phyloP scores from a whole-genome alignment of 2,797 vertebrate species.

The Sarcoramphus papa region DNA sequence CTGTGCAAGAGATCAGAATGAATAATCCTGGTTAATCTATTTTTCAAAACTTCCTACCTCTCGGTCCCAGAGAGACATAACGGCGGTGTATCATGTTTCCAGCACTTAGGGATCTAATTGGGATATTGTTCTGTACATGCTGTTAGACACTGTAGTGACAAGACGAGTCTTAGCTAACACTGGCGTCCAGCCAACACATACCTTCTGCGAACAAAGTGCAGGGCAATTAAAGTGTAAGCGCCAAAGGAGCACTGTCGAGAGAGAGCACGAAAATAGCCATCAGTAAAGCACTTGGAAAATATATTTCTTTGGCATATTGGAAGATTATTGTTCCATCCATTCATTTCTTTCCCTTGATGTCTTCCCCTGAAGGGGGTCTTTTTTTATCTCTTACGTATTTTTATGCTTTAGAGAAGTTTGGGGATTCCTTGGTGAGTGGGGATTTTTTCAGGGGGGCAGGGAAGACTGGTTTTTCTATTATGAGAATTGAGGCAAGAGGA shows the following conservation, averaged over 20 bases:
- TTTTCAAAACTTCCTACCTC: conserved; percentile 39
- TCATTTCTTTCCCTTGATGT: neutral
- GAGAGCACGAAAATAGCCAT: conserved; percentile 61
- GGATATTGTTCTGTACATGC: conserved; percentile 73
- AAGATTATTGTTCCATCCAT: neutral
- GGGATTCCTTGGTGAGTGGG: neutral
- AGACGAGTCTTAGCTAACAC: conserved; percentile 64
- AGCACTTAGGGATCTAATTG: conserved; percentile 73
- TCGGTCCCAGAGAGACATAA: neutral
- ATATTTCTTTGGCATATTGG: neutral
- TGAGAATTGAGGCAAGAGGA: neutral
- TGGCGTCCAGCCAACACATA: conserved; percentile 70
- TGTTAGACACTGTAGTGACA: conserved; percentile 74
- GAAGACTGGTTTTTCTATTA: neutral
- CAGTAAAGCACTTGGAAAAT: conserved; percentile 40
- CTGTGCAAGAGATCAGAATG: neutral
- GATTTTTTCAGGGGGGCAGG: neutral
- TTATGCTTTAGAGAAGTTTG: neutral
- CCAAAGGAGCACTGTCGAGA: conserved; percentile 12
- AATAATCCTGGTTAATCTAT: neutral
- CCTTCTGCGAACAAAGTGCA: conserved; percentile 72
- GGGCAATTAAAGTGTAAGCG: conserved; percentile 70
- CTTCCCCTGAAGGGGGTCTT: conserved; percentile 4
- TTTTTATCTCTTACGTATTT: neutral
- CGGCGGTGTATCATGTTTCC: conserved; percentile 54